Conservation (phyloP, 1,140 invertebrate species). For the Diachasmimorpha longicaudata region DNA sequence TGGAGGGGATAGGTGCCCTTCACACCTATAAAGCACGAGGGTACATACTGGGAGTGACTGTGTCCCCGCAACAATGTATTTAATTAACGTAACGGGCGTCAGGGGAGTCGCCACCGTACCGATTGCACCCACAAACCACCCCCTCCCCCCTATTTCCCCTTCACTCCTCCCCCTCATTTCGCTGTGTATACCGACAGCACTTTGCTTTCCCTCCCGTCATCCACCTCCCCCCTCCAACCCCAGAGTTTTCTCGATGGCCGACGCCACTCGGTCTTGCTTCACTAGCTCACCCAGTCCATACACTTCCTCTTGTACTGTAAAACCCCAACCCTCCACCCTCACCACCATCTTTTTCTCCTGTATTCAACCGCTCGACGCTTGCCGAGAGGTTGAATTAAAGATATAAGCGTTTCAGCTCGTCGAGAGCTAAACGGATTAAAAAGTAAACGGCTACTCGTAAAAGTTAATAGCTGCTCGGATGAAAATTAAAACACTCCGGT, state of each 20-base stretch:
- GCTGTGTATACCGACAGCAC: not conserved
- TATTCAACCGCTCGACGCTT: slow-evolving; percentile 35
- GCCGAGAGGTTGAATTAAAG: slow-evolving; percentile 59
- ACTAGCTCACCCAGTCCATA: not conserved
- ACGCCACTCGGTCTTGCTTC: slow-evolving; percentile 6
- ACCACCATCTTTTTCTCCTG: slow-evolving; percentile 20
- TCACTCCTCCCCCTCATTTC: slow-evolving; percentile 27
- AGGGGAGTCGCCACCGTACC: slow-evolving; percentile 51
- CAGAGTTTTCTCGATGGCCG: not conserved
- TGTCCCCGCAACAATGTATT: slow-evolving; percentile 64
- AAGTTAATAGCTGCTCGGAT: slow-evolving; percentile 61
- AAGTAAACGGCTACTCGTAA: slow-evolving; percentile 59
- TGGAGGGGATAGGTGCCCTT: slow-evolving; percentile 12
- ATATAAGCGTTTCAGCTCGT: slow-evolving; percentile 47
- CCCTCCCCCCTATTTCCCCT: not conserved
- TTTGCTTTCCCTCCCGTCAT: not conserved
- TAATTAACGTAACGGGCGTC: slow-evolving; percentile 63
- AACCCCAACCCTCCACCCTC: slow-evolving; percentile 22
- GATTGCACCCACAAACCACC: slow-evolving; percentile 45
- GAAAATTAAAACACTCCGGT: slow-evolving; percentile 60
- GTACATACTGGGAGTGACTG: slow-evolving; percentile 45
- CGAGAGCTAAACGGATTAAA: slow-evolving; percentile 59
- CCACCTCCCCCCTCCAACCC: slow-evolving; percentile 24
- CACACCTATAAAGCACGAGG: slow-evolving; percentile 48
- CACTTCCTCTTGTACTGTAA: not conserved